phyloP scores from a whole-genome alignment of 1,140 invertebrate genomes.

The Oscheius sp. region DNA sequence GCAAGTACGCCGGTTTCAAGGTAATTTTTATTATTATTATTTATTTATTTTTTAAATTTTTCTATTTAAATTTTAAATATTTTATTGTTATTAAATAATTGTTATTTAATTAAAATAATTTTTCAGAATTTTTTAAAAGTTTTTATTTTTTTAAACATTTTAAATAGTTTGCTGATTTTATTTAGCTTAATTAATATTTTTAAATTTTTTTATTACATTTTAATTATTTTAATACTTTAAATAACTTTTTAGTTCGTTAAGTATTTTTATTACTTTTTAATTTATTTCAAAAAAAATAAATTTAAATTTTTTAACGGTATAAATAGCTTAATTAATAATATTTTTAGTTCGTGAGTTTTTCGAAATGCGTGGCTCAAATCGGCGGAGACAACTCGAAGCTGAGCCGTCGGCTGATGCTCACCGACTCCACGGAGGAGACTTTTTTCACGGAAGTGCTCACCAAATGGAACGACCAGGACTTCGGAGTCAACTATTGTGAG shows the following conservation, averaged over 20 bases:
- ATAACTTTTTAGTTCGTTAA: too few species aligned
- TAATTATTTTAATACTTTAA: too few species aligned
- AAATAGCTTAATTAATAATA: too few species aligned
- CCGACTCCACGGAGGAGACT: conserved; percentile 36
- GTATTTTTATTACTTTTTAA: too few species aligned
- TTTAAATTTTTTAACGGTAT: too few species aligned
- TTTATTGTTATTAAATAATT: too few species aligned
- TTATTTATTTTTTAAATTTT: not conserved
- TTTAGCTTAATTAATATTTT: too few species aligned
- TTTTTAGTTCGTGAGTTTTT: conserved; percentile 47
- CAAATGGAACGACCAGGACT: conserved; percentile 43
- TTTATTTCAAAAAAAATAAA: too few species aligned
- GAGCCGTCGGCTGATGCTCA: conserved; percentile 10
- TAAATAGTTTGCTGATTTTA: too few species aligned
- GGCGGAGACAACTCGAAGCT: conserved; percentile 33
- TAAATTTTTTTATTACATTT: not conserved
- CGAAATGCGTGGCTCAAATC: conserved; percentile 44
- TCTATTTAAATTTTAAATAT: too few species aligned
- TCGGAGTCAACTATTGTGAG: conserved; percentile 44
- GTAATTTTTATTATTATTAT: conserved; percentile 9
- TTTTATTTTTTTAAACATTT: too few species aligned
- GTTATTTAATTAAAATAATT: too few species aligned
- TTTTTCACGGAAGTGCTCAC: conserved; percentile 41
- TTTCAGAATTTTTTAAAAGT: not conserved
- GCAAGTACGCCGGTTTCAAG: not conserved